Evolutionary conservation across 2,113 vertebrate species (phyloP), one percentile per base, ranked within the genome.

Genomic region (Zosterops japonicus): DNA sequence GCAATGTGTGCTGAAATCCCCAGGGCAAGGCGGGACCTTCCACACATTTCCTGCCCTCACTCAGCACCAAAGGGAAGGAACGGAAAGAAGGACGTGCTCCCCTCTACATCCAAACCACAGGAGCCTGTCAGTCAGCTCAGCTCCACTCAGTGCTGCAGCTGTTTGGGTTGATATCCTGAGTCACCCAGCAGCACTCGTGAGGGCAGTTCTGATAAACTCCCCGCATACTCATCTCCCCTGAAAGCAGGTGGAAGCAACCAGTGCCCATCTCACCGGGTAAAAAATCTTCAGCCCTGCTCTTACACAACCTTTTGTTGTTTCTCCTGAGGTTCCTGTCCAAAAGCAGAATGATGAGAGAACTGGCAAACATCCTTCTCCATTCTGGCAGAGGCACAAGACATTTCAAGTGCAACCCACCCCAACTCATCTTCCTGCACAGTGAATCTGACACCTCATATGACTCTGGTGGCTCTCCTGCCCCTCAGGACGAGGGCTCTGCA

Each of bases 31-130:
- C 28, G 39, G 12, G 8, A 59, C 50, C 56, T 50, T 12, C 16
- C 2, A 0, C 2, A n/a, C 3, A 1, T 33, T n/a, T 56, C 31
- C 46, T 65, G 64, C n/a, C 44, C 29, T 22, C 3, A 0, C 46
- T 59, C 23, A 41, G 42, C 21, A 11, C 3, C 35, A 5, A 63
- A 61, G 39, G 17, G 36, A 80, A 63, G 74, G 44, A 80, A 71
- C 28, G 41, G 35, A 79, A 57, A 67, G 28, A 72, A 69, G 79
- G 47, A 47, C 10, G 18, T 1, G 2, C 53, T 64, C 60, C 74
- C 59, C 27, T 81, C 71, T 55, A 6, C 52, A 29, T 4, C 44
- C 41, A 23, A 47, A 42, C 1, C 35, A 29, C 42, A 23, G 64
- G 7, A 80, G 83, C 44, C 55, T 69, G 72, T 71, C 84, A 67